Evolutionary conservation across 2,797 vertebrate genomes (phyloP), one percentile per base, ranked within the genome.

Genomic region (Darevskia mixta): DNA sequence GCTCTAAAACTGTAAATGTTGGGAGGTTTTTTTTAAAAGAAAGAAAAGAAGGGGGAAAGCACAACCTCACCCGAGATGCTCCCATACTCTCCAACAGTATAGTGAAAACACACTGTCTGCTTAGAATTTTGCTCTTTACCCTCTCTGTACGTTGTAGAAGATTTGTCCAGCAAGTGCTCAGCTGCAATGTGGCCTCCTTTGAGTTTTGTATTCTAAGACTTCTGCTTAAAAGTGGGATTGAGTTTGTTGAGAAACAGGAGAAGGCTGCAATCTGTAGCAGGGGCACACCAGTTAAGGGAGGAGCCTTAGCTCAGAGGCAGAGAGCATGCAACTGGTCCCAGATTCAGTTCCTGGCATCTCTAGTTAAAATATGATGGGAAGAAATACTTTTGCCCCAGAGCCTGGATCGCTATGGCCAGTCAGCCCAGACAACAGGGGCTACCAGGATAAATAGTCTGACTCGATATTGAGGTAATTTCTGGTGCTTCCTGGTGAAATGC

Each of bases 111-210:
- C 64, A 90, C 67, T 80, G 71, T 90, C 58, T 82, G 38, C 79
- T 94, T 93, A 90, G 66, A 91, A 94, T 87, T n/a, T 93, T 90
- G 78, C 94, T 90, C 92, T 83, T 94, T 94, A 95, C 67, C 79
- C 75, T 88, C 13, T 58, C 35, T 88, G 86, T 89, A 93, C 86
- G 89, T 92, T 93, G 92, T 80, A 88, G 79, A 64, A 23, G 64
- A 75, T 87, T 85, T 91, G 89, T 66, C 88, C 5, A 85, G 81
- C 78, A 93, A 35, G 10, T 86, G 79, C 78, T 91, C 80, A 8
- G 29, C 23, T 72, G 13, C 66, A 84, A 71, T 41, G 25, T 69
- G 32, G 23, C 35, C 38, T 64, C 27, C 58, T 81, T 9, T 29
- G 13, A 43, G 38, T 11, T 3, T 35, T 69, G 41, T 71, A 69